phyloP scores from a whole-genome alignment of 2,888 invertebrate genomes.

The Drosophila meridionalis region DNA sequence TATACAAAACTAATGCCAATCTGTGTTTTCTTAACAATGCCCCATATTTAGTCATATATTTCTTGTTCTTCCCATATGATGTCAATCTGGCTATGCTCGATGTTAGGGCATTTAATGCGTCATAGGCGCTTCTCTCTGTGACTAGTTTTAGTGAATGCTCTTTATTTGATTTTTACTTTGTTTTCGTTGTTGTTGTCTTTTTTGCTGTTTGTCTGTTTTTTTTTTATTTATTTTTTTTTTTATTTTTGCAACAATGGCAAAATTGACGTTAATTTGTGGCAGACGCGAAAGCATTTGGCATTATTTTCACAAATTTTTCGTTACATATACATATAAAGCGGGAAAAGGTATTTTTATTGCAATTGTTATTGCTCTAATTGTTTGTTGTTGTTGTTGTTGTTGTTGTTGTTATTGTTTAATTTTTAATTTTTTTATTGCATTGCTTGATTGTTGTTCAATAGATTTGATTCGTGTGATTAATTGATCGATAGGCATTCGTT shows the following conservation, averaged over 20 bases:
- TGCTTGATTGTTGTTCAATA: not conserved
- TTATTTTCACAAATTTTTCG: conserved; percentile 25
- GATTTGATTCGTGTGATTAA: conserved; percentile 14
- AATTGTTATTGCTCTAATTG: conserved; percentile 1
- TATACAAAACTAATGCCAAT: not conserved
- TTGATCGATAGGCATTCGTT: conserved; percentile 16
- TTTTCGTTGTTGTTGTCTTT: conserved; percentile 14
- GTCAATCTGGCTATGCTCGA: not conserved
- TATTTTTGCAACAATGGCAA: conserved; percentile 35
- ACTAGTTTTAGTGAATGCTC: conserved; percentile 37
- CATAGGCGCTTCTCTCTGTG: conserved; percentile 11
- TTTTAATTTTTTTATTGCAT: not conserved
- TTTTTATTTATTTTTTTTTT: conserved; percentile 11
- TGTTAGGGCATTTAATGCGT: conserved; percentile 7
- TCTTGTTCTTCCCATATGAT: not conserved
- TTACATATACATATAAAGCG: conserved; percentile 17
- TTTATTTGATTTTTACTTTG: conserved; percentile 36
- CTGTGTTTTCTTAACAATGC: not conserved
- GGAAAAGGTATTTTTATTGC: conserved; percentile 11
- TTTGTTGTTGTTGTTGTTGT: not conserved
- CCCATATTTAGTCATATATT: too few species aligned
- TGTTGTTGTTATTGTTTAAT: not conserved
- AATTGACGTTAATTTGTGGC: conserved; percentile 38
- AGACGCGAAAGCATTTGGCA: conserved; percentile 25
- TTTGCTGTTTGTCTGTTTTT: not conserved